phyloP scores from a whole-genome alignment of 2,797 vertebrate genomes.

The Cacajao melanocephalus region DNA sequence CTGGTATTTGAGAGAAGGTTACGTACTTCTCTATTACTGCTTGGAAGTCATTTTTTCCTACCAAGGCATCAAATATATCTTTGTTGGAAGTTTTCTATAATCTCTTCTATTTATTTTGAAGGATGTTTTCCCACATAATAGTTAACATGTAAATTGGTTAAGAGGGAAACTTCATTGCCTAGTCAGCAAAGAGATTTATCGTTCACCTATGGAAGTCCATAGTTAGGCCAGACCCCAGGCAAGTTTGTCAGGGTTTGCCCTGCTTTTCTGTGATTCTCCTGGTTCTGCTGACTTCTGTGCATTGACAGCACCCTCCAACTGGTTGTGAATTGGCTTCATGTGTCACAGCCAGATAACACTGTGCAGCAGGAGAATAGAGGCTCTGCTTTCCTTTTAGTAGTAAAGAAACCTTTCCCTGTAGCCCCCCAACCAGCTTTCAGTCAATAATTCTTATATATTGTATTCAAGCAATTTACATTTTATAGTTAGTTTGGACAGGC shows the following conservation, averaged over 20 bases:
- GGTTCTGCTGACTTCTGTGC: neutral
- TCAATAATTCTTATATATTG: neutral
- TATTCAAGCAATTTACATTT: constrained; percentile 14
- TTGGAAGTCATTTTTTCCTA: constrained; percentile 22
- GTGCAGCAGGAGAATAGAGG: neutral
- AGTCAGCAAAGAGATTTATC: neutral
- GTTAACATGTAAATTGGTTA: neutral
- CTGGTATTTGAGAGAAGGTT: neutral
- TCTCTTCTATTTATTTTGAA: neutral
- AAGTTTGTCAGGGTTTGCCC: neutral
- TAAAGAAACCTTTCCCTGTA: neutral
- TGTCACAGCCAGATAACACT: neutral
- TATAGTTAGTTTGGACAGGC: neutral
- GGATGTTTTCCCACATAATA: neutral
- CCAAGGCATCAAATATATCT: neutral
- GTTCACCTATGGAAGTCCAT: fast-evolving
- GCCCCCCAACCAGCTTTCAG: neutral
- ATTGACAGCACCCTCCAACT: neutral
- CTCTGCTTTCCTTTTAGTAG: neutral
- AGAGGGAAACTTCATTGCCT: neutral
- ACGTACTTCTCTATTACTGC: neutral
- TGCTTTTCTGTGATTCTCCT: neutral
- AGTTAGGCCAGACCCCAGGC: neutral
- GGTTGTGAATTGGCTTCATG: neutral
- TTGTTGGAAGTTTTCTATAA: constrained; percentile 23